These are phyloP conservation scores for Plecturocebus donacophilus DNA, from an alignment of 2,113 vertebrate genomes.

Conservation along the genomic window DNA sequence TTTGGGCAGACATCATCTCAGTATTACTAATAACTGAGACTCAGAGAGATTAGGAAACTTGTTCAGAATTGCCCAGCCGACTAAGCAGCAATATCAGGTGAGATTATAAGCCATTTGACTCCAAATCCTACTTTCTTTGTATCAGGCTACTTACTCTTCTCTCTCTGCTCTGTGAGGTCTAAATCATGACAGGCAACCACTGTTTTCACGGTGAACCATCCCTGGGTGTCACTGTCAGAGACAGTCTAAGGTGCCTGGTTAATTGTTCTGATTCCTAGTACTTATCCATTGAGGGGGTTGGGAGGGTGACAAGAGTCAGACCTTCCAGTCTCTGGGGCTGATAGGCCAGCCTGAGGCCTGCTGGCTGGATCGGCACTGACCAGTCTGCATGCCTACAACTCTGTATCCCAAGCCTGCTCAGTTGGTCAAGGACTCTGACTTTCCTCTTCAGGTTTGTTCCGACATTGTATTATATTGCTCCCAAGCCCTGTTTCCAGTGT, in stretches of 20 bases:
- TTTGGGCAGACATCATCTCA: not conserved
- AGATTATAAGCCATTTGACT: not conserved
- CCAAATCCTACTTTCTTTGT: not conserved
- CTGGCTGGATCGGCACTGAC: not conserved
- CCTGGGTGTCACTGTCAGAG: not conserved
- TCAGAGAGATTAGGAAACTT: not conserved
- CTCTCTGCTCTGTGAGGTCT: not conserved
- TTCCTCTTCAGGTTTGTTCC: not conserved
- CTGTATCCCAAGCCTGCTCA: not conserved
- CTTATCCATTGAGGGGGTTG: fast-evolving
- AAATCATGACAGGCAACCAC: not conserved
- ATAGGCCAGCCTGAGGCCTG: not conserved
- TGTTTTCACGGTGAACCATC: not conserved
- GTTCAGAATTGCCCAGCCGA: not conserved
- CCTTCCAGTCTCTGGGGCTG: not conserved
- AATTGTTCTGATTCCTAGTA: not conserved
- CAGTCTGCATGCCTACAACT: not conserved
- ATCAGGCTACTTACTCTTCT: not conserved
- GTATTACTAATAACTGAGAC: not conserved
- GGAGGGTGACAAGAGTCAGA: not conserved
- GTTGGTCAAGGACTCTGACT: not conserved
- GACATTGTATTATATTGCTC: not conserved
- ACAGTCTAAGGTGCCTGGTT: not conserved
- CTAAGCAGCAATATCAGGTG: not conserved
- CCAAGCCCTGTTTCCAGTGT: slow-evolving; percentile 43